phyloP scores from a whole-genome alignment of 2,797 vertebrate species.

The Halcyon leucocephala region DNA sequence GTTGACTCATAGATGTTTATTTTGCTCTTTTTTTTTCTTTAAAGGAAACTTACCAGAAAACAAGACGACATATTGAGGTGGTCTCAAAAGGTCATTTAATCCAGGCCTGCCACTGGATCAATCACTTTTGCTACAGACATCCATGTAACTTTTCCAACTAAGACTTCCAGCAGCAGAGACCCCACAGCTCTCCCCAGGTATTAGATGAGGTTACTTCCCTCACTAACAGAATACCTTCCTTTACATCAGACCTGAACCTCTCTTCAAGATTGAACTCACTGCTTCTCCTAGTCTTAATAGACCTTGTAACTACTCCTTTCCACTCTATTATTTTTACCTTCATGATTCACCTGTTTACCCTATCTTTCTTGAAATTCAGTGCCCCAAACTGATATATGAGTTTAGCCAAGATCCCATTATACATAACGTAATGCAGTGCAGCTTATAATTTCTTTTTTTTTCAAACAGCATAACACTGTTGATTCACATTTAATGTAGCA shows the following conservation, averaged over 20 bases:
- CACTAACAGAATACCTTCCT: background rate
- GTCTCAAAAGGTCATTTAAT: background rate
- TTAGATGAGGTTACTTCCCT: background rate
- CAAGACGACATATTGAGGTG: background rate
- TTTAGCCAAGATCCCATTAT: background rate
- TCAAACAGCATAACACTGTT: background rate
- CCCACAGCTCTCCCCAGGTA: background rate
- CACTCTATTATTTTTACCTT: background rate
- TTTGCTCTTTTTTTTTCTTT: background rate
- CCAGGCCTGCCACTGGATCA: background rate
- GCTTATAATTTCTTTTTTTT: background rate
- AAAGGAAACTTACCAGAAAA: background rate
- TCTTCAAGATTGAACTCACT: background rate
- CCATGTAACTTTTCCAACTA: background rate
- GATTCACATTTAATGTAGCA: background rate
- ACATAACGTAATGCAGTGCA: background rate
- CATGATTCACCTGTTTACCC: background rate
- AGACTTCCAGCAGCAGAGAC: background rate
- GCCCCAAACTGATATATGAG: background rate
- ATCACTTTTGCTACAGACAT: background rate
- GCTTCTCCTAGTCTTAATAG: background rate
- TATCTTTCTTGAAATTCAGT: background rate
- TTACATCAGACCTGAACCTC: background rate
- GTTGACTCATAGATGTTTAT: background rate
- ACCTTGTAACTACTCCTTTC: background rate